Conservation (phyloP, 2,888 invertebrate species). For the Caenorhabditis macrosperma region DNA sequence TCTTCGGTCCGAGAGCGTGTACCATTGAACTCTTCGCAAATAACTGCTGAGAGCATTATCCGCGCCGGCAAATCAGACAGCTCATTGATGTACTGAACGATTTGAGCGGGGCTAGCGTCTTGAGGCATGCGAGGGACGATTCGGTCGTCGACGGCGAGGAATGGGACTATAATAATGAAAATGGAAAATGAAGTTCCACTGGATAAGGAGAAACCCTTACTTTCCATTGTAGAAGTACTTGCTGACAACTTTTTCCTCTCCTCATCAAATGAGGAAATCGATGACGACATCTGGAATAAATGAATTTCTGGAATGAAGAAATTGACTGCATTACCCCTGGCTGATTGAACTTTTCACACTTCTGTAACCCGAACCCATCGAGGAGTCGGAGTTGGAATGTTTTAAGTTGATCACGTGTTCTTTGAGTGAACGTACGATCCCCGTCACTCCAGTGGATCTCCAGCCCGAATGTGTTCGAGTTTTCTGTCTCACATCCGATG, state of each 20-base stretch:
- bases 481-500: slow-evolving; percentile 29
- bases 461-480: background rate
- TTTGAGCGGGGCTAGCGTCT: slow-evolving; percentile 40
- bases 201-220: slow-evolving; percentile 1
- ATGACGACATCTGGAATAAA: slow-evolving; percentile 11
- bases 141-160: slow-evolving; percentile 23
- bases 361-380: slow-evolving; percentile 64
- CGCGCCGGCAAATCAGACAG: slow-evolving; percentile 68
- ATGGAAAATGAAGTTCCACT: background rate
- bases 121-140: slow-evolving; percentile 59
- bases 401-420: slow-evolving; percentile 52
- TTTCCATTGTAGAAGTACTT: slow-evolving; percentile 48
- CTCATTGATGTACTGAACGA: slow-evolving; percentile 66
- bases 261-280: slow-evolving; percentile 34
- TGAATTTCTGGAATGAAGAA: background rate
- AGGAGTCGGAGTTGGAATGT: slow-evolving; percentile 60
- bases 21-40: slow-evolving; percentile 65
- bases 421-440: slow-evolving; percentile 49
- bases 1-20: slow-evolving; percentile 43
- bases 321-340: background rate
- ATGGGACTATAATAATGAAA: slow-evolving; percentile 19
- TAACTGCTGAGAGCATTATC: slow-evolving; percentile 65
- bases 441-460: slow-evolving; percentile 67
- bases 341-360: slow-evolving; percentile 38
- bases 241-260: slow-evolving; percentile 40